phyloP scores from a whole-genome alignment of 2,797 vertebrate genomes.

The Sebastes steindachneri region DNA sequence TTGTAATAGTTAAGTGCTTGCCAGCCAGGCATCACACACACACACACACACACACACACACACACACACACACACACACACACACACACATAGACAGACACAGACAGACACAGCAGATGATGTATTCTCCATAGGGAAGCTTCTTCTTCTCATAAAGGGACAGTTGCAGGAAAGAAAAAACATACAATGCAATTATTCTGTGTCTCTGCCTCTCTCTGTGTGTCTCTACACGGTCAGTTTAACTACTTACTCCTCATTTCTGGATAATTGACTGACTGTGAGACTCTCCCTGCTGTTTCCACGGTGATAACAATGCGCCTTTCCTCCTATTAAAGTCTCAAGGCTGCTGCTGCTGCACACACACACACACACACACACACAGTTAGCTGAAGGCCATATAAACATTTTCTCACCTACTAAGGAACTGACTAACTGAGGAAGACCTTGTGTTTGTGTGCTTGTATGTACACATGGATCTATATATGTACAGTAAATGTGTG shows the following conservation, averaged over 20 bases:
- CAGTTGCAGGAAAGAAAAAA: conserved; percentile 10
- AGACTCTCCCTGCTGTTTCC: conserved; percentile 34
- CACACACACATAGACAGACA: conserved; percentile 13
- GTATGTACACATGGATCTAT: background rate
- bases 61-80: conserved; percentile 28
- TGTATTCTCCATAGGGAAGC: conserved; percentile 46
- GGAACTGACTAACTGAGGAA: conserved; percentile 3
- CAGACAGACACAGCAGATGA: conserved; percentile 20
- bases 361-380: background rate
- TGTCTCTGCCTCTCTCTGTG: background rate
- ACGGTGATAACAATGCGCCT: conserved; percentile 50
- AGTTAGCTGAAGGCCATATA: background rate
- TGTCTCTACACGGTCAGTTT: background rate
- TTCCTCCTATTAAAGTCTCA: conserved; percentile 57
- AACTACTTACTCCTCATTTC: conserved; percentile 9
- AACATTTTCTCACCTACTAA: conserved; percentile 5
- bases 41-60: conserved; percentile 14
- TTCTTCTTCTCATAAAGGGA: conserved; percentile 33
- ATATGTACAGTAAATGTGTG: background rate
- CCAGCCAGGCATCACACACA: conserved; percentile 45
- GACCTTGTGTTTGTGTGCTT: background rate
- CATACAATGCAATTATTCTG: background rate
- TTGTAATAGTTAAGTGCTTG: conserved; percentile 54
- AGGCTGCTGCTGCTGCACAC: conserved; percentile 5
- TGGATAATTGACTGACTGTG: conserved; percentile 9